A percentile compares a stretch with the other conserved stretches of the same genome.
These are phyloP conservation scores for Silurus asotus DNA, from an alignment of 2,113 vertebrate genomes.

Conservation along the genomic window DNA sequence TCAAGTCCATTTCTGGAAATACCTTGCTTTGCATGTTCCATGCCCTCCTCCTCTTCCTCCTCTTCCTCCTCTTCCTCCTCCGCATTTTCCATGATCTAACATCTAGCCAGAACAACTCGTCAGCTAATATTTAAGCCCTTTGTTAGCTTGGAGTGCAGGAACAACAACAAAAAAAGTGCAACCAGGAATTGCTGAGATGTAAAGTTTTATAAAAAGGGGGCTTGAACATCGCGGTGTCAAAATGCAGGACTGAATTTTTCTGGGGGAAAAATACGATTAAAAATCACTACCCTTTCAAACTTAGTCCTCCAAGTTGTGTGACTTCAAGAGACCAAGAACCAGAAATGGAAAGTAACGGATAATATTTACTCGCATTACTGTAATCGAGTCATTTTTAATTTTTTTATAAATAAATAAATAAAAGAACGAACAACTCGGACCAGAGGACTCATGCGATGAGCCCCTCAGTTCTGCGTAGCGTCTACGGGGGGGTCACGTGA, in stretches of 20 bases:
- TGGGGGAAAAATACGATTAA: too few relatives aligned
- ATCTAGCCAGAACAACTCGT: background rate
- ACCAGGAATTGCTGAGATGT: background rate
- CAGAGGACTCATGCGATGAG: too few relatives aligned
- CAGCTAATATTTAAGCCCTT: background rate
- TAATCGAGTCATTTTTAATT: too few relatives aligned
- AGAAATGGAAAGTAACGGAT: too few relatives aligned
- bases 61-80: background rate
- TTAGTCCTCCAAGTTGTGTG: too few relatives aligned
- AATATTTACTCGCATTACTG: too few relatives aligned
- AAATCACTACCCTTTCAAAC: too few relatives aligned
- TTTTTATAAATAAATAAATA: too few relatives aligned
- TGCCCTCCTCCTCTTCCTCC: background rate
- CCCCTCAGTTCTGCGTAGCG: too few relatives aligned
- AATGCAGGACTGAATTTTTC: background rate
- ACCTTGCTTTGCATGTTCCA: slow-evolving; percentile 18
- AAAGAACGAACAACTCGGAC: too few relatives aligned
- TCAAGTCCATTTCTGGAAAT: slow-evolving; percentile 22
- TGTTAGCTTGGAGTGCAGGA: background rate
- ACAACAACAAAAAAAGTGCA: background rate
- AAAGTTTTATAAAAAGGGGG: background rate
- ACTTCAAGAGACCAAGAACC: too few relatives aligned
- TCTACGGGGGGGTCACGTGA: too few relatives aligned
- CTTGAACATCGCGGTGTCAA: background rate
- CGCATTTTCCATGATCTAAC: slow-evolving; percentile 2